Base-by-base conservation (phyloP, 2,888 invertebrate species). In the Drosophila affinis region DNA sequence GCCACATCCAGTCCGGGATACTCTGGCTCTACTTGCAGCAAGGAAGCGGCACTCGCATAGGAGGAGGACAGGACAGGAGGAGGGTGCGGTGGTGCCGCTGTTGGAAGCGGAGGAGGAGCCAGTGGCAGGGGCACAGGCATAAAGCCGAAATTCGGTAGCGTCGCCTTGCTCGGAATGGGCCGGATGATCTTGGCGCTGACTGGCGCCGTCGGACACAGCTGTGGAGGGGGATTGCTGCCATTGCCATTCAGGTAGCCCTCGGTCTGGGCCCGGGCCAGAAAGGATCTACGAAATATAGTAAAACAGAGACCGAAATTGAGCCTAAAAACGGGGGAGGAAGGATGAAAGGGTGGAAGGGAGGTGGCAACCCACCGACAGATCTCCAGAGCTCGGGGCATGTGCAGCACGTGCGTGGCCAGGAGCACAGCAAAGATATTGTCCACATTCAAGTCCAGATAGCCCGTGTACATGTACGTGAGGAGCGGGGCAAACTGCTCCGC, bases 401-500 rank as follows among this genome's bases (percentile, higher is more conserved):
- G 95, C 51, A 96, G 92, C 56, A 95, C 93, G 90, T 95, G 95
- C 10, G 95, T 95, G 6, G 95, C 95, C 70, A 95, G 90, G 10
- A 96, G 91, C 49, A 95, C 95, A 77, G 94, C 95, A 92, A 95
- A 95, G 75, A 96, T 95, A 91, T 96, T 96, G 65, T 94, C 94
- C 73, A 94, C 92, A 76, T 94, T 95, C 29, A 96, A 92, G 85
- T 95, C 95, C 82, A 96, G 91, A 77, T 94, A 94, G 24, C 96
- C 96, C 7, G 95, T 95, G 91, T 96, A 95, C 95, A 96, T 95
- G 92, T 95, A 96, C 24, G 95, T 94, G 44, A 96, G 91, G 6
- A 96, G 91, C 0, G 95, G 94, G 0, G 95, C 94, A 90, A 96
- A 96, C 71, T 94, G 93, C 81, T 94, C 94, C 1, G 94, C 92